A percentile compares a stretch with the other conserved stretches of the same genome.
Conservation (phyloP, 2,113 vertebrate species). For the Hemichromis elongatus region DNA sequence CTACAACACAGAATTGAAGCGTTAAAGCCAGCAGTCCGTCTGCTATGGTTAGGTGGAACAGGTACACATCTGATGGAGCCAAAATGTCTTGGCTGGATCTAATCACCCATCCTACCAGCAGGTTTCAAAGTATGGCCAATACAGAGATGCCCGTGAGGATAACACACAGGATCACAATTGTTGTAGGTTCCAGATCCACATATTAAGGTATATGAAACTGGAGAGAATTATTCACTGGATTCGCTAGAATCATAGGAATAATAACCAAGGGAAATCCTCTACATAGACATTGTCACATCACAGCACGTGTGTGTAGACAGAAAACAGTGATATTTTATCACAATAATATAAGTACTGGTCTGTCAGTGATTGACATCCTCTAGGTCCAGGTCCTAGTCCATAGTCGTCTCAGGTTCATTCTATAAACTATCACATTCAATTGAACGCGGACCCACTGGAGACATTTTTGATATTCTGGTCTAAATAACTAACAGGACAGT, state of each 20-base stretch:
- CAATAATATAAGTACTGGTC: no score
- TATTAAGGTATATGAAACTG: not conserved
- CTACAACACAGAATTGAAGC: slow-evolving; percentile 51
- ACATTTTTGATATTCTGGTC: no score
- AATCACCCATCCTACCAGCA: slow-evolving; percentile 65
- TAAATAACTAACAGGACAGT: no score
- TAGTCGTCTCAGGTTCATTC: no score
- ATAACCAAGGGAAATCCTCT: not conserved
- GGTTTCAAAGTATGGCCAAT: slow-evolving; percentile 65
- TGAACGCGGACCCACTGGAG: no score
- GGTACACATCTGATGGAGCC: slow-evolving; percentile 62
- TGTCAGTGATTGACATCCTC: no score
- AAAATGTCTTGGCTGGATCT: slow-evolving; percentile 15
- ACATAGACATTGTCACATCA: fast-evolving
- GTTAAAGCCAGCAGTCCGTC: slow-evolving; percentile 66
- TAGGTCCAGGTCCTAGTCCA: no score
- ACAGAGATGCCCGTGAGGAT: slow-evolving; percentile 48
- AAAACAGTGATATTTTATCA: not conserved
- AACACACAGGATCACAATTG: not conserved
- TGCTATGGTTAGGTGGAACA: slow-evolving; percentile 68
- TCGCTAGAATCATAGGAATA: not conserved
- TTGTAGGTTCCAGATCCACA: not conserved
- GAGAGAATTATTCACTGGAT: not conserved
- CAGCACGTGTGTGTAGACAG: slow-evolving; percentile 9
- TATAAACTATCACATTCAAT: no score